These are phyloP conservation scores for Mylabris sibirica DNA, from an alignment of 2,888 invertebrate species.

Conservation along the genomic window DNA sequence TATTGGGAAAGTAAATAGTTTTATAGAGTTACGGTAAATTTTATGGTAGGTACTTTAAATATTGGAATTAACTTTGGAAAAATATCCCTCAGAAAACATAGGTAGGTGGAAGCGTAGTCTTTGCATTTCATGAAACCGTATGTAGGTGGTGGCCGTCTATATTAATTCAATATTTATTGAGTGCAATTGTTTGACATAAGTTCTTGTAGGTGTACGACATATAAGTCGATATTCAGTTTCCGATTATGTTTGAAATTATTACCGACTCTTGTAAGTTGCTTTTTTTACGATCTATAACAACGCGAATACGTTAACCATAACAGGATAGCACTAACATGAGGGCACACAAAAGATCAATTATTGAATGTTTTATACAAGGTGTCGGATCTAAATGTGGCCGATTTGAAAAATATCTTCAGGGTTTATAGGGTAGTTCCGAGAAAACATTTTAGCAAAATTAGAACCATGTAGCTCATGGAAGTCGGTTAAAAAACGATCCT, in stretches of 20 bases:
- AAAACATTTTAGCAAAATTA: too few species aligned
- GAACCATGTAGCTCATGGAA: too few species aligned
- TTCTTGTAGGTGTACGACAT: not conserved
- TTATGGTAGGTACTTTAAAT: not conserved
- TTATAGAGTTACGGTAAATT: not conserved
- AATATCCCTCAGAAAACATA: not conserved
- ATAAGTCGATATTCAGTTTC: not conserved
- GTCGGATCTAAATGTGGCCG: too few species aligned
- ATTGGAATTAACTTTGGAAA: not conserved
- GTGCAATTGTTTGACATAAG: not conserved
- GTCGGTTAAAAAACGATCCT: too few species aligned
- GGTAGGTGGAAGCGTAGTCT: not conserved
- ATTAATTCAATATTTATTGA: constrained; percentile 1
- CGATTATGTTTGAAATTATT: not conserved
- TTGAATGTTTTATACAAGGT: too few species aligned
- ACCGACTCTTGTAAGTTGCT: too few species aligned
- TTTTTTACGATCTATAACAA: too few species aligned
- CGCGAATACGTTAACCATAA: too few species aligned
- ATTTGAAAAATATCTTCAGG: too few species aligned
- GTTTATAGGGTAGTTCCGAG: too few species aligned
- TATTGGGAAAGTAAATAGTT: not conserved
- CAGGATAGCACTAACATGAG: too few species aligned
- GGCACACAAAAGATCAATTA: too few species aligned
- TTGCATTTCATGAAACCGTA: not conserved
- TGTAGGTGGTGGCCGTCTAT: not conserved